Base-by-base conservation (phyloP, 2,888 invertebrate genomes). In the Pachymerium ferrugineum region DNA sequence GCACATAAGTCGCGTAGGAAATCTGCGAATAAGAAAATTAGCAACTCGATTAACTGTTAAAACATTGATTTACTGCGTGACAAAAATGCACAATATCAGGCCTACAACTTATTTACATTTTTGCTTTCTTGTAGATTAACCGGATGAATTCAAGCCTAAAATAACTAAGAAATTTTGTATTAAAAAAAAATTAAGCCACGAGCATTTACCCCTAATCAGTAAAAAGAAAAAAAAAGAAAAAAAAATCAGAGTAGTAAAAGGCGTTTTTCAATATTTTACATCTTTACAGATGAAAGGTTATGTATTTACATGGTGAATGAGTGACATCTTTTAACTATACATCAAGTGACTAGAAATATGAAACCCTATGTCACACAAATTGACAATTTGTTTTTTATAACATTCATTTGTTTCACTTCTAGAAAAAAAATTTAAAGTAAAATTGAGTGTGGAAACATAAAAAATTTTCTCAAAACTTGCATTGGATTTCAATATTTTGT, bases 251-350 rank as follows among this genome's bases (percentile, higher is more conserved):
- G 47, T 47, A 47, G 47, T 47, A 47, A 47, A 47, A 47, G 47
- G 19, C 47, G 47, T 47, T 47, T n/a, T n/a, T 47, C 47, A 47
- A 47, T 47, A 47, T 47, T 47, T 47, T 47, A 47, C 47, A 47
- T 47, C 47, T 47, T 47, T 47, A 47, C 47, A 47, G 47, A 47
- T 47, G 47, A 47, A 47, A 47, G 47, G 47, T 47, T 47, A 47
- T 47, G 47, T 47, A 47, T 47, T 47, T 47, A 47, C 47, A 47
- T 47, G 47, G 47, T 47, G 47, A 47, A 47, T 47, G 47, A 47
- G 47, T 47, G 47, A 47, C 47, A 47, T 47, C 47, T 47, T n/a
- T n/a, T 22, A 47, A 47, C 47, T 47, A 47, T 47, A 47, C 47
- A 47, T 47, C 47, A 47, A 47, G 47, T 47, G 47, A 47, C 47